phyloP scores from a whole-genome alignment of 1,140 invertebrate genomes.

The Aporrectodea caliginosa region DNA sequence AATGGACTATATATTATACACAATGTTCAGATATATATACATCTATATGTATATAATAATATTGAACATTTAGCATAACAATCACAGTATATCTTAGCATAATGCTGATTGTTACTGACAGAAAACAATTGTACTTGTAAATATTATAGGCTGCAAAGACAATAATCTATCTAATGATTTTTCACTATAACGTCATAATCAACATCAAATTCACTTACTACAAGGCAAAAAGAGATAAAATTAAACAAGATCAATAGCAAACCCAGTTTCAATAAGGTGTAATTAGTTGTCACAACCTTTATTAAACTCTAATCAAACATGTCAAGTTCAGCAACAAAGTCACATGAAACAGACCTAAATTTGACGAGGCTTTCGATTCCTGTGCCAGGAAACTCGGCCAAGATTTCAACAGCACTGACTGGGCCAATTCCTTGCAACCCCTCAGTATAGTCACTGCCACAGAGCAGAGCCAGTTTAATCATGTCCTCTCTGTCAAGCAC shows the following conservation, averaged over 20 bases:
- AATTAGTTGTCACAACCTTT: background rate
- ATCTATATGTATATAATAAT: no score
- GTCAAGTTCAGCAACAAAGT: background rate
- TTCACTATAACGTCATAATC: background rate
- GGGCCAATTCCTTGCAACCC: conserved; percentile 88
- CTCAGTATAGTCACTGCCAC: conserved; percentile 95
- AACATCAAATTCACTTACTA: background rate
- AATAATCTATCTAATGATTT: background rate
- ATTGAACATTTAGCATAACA: no score
- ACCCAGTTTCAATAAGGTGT: background rate
- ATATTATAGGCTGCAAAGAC: no score
- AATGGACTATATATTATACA: no score
- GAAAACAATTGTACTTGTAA: no score
- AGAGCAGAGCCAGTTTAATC: conserved; percentile 83
- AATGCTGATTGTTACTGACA: no score
- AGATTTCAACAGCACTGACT: conserved; percentile 90
- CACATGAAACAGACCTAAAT: conserved; percentile 47
- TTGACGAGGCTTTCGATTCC: conserved; percentile 56
- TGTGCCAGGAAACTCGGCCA: conserved; percentile 66
- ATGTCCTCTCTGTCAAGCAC: conserved; percentile 62
- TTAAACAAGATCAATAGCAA: background rate
- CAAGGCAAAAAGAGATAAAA: background rate
- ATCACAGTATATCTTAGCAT: no score
- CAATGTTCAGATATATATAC: no score
- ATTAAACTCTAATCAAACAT: background rate